Base-by-base conservation (phyloP, 2,113 vertebrate genomes). In the Micronycteris hirsuta region DNA sequence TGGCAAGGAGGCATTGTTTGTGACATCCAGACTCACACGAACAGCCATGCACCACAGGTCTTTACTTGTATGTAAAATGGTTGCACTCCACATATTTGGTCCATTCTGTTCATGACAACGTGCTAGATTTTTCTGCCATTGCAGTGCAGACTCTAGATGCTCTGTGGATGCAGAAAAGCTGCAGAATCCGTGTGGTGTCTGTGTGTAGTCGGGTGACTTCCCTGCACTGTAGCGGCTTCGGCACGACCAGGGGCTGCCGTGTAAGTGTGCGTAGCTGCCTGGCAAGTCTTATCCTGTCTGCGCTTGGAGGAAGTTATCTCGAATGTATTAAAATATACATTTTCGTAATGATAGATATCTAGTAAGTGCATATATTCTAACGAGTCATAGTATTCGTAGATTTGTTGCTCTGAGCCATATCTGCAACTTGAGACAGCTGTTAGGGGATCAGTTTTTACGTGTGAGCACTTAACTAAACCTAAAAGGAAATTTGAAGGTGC, bases 401-500 rank as follows among this genome's bases (percentile, higher is more conserved):
- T 74, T 31, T 43, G 71, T 83, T 67, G 89, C 63, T 47, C 0
- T 71, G 56, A 92, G 82, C 84, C 73, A 38, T 76, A 65, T 92
- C 82, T 80, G 81, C 38, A 93, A 74, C 49, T 93, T 3, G 2
- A 91, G 94, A 70, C 52, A 82, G 38, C 85, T 68, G 28, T 83
- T 63, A 1, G 61, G 45, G 86, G 49, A 77, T 88, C 56, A 24
- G 26, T 52, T 92, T 86, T 94, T 95, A 68, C 13, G 2, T 81
- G 38, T 68, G 58, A 93, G 31, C 78, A 93, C 76, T 95, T 89
- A 58, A 54, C 76, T 78, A 86, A 93, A 96, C 70, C 91, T 95
- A 89, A 93, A 97, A 97, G 71, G 71, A 68, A 95, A n/a, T 56
- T 43, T 54, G 76, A 89, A 81, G 9, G 96, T 95, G 38, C 5